phyloP scores from a whole-genome alignment of 2,797 vertebrate species.

The Premnoplex brunnescens region DNA sequence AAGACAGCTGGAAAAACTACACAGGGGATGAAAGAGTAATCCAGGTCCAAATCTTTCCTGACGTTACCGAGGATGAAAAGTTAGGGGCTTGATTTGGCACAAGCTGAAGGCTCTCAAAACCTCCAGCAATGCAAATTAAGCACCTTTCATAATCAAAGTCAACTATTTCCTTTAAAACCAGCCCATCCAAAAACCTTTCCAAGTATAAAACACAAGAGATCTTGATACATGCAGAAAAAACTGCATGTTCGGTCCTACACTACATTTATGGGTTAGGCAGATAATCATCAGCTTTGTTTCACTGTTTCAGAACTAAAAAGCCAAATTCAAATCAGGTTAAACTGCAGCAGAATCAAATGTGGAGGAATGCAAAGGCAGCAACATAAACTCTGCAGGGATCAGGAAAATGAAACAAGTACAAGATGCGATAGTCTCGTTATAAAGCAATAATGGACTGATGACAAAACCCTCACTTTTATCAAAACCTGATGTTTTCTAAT shows the following conservation, averaged over 20 bases:
- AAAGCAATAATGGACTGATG: not conserved
- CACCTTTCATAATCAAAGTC: not conserved
- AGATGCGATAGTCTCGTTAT: not conserved
- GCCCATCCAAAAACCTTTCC: not conserved
- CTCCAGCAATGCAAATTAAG: not conserved
- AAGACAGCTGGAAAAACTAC: not conserved
- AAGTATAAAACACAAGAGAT: not conserved
- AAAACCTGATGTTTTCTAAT: not conserved
- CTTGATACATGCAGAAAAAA: not conserved
- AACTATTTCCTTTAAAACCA: not conserved
- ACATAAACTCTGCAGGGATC: not conserved
- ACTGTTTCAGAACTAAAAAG: not conserved
- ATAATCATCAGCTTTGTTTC: not conserved
- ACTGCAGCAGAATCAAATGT: not conserved
- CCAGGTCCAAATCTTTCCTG: not conserved
- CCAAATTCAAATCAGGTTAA: not conserved
- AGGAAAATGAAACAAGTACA: not conserved
- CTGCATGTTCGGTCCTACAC: not conserved
- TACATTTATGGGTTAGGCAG: not conserved
- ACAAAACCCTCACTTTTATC: not conserved
- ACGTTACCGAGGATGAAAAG: not conserved
- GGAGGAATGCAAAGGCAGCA: not conserved
- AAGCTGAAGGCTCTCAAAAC: not conserved
- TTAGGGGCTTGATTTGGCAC: not conserved
- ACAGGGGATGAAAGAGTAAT: not conserved